These are phyloP conservation scores for Catocala fraxini DNA, from an alignment of 2,888 invertebrate species.

Conservation along the genomic window DNA sequence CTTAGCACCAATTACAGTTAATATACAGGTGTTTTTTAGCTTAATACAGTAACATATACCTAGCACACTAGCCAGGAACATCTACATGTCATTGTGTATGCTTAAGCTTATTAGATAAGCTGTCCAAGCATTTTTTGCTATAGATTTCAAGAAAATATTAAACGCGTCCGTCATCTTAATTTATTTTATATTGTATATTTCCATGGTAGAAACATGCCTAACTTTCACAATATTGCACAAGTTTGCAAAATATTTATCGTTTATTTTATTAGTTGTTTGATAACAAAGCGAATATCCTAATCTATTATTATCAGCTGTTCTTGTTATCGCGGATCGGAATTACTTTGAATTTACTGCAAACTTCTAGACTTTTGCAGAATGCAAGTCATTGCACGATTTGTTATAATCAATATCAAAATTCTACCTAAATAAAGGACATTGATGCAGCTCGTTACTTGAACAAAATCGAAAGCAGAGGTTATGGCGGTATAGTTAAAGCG, in stretches of 20 bases:
- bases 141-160: too few relatives aligned
- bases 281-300: background rate
- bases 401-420: background rate
- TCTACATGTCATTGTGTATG: too few relatives aligned
- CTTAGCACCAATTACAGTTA: too few relatives aligned
- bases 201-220: too few relatives aligned
- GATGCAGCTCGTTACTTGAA: background rate
- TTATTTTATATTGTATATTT: too few relatives aligned
- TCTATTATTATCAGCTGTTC: background rate
- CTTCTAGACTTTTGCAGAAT: background rate
- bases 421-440: background rate
- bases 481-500: background rate
- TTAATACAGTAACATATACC: too few relatives aligned
- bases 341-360: too few relatives aligned
- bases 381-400: background rate
- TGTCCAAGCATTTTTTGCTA: too few relatives aligned
- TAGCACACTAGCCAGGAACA: too few relatives aligned
- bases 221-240: slow-evolving; percentile 8
- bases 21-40: too few relatives aligned
- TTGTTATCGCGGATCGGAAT: background rate
- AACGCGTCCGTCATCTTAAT: too few relatives aligned
- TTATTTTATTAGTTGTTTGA: background rate
- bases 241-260: slow-evolving; percentile 15
- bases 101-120: too few relatives aligned
- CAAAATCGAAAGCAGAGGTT: background rate